Evolutionary conservation across 1,140 invertebrate genomes (phyloP), one percentile per base, ranked within the genome.

Genomic region (Ectropis grisescens): DNA sequence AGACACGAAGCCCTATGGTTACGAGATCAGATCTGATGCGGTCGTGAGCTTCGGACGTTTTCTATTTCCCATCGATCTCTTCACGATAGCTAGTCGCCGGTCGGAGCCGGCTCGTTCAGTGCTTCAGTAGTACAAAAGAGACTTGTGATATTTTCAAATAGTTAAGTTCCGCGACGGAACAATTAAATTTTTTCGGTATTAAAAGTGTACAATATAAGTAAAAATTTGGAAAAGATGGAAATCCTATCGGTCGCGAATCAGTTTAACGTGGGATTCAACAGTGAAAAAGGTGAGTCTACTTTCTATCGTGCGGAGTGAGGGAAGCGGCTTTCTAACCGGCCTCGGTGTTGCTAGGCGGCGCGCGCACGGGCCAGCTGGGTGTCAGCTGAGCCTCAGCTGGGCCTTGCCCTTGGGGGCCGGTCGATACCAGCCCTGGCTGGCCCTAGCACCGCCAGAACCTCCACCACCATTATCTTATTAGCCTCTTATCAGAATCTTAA

Each of bases 141-240:
- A 80, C 66, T 82, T 83, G 81, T 83, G 82, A 83, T 83, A 83
- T 82, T 82, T 79, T 80, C 67, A 68, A 72, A 64, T 67, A 65
- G 55, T 53, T 58, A 61, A 69, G 69, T 80, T 79, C 74, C 69
- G 65, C 29, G 41, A 41, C 62, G 66, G 66, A 71, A 71, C 68
- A 41, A 42, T 61, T 65, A n/a, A 59, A 58, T 62, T 64, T 68
- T 68, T 56, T 44, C 58, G 54, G 62, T 59, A 56, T 26, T 58
- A 59, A 70, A 82, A 82, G 80, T 83, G 80, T 81, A 82, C 78
- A 79, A 80, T 70, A 75, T 82, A 79, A 80, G 74, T 69, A 74
- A 83, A 78, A 64, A 79, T 81, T 75, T 76, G 69, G 75, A 82
- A 65, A 82, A 82, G 59, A 83, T 83, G 82, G 82, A 83, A 68